Base-by-base conservation (phyloP, 2,797 vertebrate species). In the Cossypha niveicapilla region DNA sequence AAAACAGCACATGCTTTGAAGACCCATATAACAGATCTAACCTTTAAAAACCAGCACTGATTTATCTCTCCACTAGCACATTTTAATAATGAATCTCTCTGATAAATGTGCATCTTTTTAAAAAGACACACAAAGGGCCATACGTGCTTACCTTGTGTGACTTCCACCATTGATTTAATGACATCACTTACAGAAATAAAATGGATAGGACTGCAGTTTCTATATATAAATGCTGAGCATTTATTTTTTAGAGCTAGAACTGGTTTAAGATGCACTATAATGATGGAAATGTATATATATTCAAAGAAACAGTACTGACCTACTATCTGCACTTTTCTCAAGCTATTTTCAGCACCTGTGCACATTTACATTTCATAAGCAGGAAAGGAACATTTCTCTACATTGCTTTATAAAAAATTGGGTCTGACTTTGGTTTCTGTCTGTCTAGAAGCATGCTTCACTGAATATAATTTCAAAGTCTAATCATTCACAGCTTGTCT, bases 1-100 rank as follows among this genome's bases (percentile, higher is more conserved):
- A 86, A 96, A 90, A 87, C 13, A 13, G 62, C 41, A 92, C 48
- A 58, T 70, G 75, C 41, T 90, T 88, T 94, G 86, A 96, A 96
- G 86, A 93, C 62, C 88, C 19, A 81, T 92, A 62, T 83, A 96
- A 94, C 91, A 72, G 37, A 93, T 86, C 42, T 96, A 97, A 97
- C 93, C 92, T 98, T 97, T 97, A 94, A 95, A 90, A 94, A 96
- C 39, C 62, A 94, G 70, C 90, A 90, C 71, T 95, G 95, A 95
- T 96, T 86, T 94, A 96, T 93, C 30, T 96, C 88, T 96, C 54
- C 35, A 76, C 42, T 50, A 88, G 87, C 88, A 93, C 72, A 97
- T 96, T 97, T 97, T 96, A 95, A 90, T 93, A 95, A 94, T 71
- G 66, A 65, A 73, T 90, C 62, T 96, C 88, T 92, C 96, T 79